Base-by-base conservation (phyloP, 2,888 invertebrate genomes). In the Aporophyla nigra region DNA sequence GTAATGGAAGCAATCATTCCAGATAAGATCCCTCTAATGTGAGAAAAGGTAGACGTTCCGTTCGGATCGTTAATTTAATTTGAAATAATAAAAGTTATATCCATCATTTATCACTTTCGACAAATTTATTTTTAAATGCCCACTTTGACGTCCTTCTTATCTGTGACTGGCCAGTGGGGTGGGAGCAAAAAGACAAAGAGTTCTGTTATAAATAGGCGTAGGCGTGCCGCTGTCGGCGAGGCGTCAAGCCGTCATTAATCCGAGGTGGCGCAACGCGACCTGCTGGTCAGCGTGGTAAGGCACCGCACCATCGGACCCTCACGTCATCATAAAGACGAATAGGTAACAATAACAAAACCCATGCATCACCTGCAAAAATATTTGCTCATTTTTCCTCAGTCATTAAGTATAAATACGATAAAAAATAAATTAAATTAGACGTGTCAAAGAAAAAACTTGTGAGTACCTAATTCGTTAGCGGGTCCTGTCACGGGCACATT, bases 111-210 rank as follows among this genome's bases (percentile, higher is more conserved):
- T 96, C 96, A 95, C 96, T 95, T 96, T 95, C 95, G 95, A 97
- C 97, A 97, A 97, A 97, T 97, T 97, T 95, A 95, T 95, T 96
- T 96, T 96, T 96, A 96, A 97, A 96, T 95, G 95, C 94, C 94
- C 93, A 94, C 93, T 94, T 93, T 92, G 93, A 93, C 90, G 94
- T 93, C 93, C 93, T 91, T 92, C 93, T 96, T 95, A 95, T 95
- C 95, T 95, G 90, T 93, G 94, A 94, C 93, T 93, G 93, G 93
- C 87, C 92, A 89, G 92, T 87, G 87, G 89, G 91, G 89, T 91
- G 90, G 90, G 90, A 92, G 90, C 87, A 93, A 94, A 94, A 93
- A 93, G 92, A 91, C 90, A 90, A 94, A 92, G 84, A 93, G 88
- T 76, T 87, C 72, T 84, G 87, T 92, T 91, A 93, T 93, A 93